A percentile compares a stretch with the other conserved stretches of the same genome.
phyloP scores from a whole-genome alignment of 1,140 invertebrate genomes.

The Aphelenchoides fujianensis region DNA sequence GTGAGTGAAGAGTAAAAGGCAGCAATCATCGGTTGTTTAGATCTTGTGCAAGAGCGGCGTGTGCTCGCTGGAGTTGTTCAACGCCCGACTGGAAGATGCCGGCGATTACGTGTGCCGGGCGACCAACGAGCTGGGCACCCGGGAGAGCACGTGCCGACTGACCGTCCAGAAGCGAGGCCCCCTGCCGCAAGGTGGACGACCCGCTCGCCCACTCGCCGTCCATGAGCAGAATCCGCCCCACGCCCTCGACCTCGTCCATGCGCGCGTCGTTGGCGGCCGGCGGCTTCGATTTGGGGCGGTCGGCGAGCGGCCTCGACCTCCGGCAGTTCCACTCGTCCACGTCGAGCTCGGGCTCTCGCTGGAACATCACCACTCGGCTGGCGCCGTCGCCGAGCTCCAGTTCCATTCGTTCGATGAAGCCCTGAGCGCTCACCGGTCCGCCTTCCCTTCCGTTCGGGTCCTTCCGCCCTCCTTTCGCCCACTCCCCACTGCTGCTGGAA shows the following conservation, averaged over 20 bases:
- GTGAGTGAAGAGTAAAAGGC: too few species aligned
- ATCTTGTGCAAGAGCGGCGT: constrained; percentile 87
- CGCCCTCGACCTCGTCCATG: background rate
- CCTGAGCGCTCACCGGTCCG: too few species aligned
- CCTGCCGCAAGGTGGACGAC: constrained; percentile 1
- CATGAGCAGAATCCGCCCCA: background rate
- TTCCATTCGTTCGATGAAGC: constrained; percentile 1
- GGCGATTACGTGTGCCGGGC: constrained; percentile 92
- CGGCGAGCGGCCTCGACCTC: background rate
- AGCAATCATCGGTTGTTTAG: too few species aligned
- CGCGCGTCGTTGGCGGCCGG: background rate
- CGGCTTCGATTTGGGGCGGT: constrained; percentile 8
- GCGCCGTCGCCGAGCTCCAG: background rate
- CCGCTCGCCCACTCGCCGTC: constrained; percentile 9
- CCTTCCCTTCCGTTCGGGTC: too few species aligned
- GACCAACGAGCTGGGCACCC: constrained; percentile 82
- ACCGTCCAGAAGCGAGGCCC: constrained; percentile 81
- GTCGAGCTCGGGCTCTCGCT: background rate
- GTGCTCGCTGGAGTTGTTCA: constrained; percentile 89
- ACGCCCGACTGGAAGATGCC: constrained; percentile 86
- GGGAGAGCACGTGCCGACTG: constrained; percentile 89
- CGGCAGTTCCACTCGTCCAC: constrained; percentile 6
- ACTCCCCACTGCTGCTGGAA: too few species aligned
- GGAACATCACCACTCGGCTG: background rate
- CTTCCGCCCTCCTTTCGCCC: too few species aligned